Conservation (phyloP, 2,888 invertebrate species). For the Poecilus cupreus region DNA sequence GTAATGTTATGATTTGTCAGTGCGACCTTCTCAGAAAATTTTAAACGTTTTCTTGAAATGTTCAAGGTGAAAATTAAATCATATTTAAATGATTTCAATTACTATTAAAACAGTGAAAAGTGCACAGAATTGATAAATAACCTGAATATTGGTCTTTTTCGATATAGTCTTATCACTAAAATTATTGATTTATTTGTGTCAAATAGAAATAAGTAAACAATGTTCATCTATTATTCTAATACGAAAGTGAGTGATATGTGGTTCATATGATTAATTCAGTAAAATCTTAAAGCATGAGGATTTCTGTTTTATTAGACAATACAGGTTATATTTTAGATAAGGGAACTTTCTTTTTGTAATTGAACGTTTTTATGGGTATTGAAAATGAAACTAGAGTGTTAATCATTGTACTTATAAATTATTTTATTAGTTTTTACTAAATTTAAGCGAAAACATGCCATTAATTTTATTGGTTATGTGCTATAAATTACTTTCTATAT, state of each 20-base stretch:
- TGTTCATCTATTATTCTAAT: conserved; percentile 24
- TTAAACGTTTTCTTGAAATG: conserved; percentile 50
- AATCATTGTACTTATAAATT: conserved; percentile 15
- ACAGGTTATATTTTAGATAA: conserved; percentile 46
- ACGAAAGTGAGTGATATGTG: conserved; percentile 22
- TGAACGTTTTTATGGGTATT: conserved; percentile 29
- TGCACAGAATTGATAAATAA: conserved; percentile 3
- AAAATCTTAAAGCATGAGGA: conserved; percentile 5
- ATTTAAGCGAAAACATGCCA: background rate
- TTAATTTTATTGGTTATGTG: conserved; percentile 34
- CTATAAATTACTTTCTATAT: background rate
- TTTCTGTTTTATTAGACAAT: conserved; percentile 32
- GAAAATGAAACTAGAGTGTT: background rate
- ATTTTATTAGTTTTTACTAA: conserved; percentile 33
- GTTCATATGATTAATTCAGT: background rate
- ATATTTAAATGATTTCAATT: conserved; percentile 44
- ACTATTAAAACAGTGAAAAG: conserved; percentile 25
- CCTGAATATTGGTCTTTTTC: background rate
- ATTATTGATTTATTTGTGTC: conserved; percentile 54
- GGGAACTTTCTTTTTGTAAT: conserved; percentile 37
- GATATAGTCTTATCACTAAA: conserved; percentile 31
- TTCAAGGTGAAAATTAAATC: conserved; percentile 57
- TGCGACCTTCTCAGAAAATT: conserved; percentile 50
- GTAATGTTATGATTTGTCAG: conserved; percentile 39
- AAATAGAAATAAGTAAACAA: conserved; percentile 46